Conservation (phyloP, 2,113 vertebrate species). For the Scalopus aquaticus region DNA sequence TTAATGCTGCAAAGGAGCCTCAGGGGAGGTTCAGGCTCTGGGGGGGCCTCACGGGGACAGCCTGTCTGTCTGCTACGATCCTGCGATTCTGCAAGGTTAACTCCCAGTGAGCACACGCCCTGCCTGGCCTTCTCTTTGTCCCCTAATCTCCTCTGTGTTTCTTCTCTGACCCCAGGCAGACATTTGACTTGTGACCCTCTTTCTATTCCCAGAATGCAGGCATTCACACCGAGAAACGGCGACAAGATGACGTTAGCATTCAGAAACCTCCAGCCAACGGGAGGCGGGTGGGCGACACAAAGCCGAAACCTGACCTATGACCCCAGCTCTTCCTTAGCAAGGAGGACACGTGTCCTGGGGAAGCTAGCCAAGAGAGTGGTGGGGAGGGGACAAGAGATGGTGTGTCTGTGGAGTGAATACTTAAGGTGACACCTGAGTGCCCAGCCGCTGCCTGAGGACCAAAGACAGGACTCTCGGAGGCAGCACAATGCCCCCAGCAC, state of each 20-base stretch:
- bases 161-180: constrained; percentile 87
- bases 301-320: constrained; percentile 18
- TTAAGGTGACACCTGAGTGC: neutral
- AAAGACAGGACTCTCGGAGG: accelerated
- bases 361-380: neutral
- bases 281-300: neutral
- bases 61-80: constrained; percentile 79
- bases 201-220: constrained; percentile 86
- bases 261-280: constrained; percentile 39
- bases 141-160: constrained; percentile 86
- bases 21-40: constrained; percentile 51
- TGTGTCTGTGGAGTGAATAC: neutral
- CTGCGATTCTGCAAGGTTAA: constrained; percentile 81
- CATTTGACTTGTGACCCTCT: constrained; percentile 91
- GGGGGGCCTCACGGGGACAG: constrained; percentile 65
- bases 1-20: neutral
- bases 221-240: constrained; percentile 71
- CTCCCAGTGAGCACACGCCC: constrained; percentile 79
- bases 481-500: accelerated
- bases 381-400: neutral
- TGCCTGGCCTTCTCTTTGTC: constrained; percentile 85
- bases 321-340: constrained; percentile 27
- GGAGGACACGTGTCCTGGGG: constrained; percentile 33
- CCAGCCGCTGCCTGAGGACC: neutral
- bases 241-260: constrained; percentile 81